Conservation (phyloP, 1,140 invertebrate species). For the Apis mellifera region DNA sequence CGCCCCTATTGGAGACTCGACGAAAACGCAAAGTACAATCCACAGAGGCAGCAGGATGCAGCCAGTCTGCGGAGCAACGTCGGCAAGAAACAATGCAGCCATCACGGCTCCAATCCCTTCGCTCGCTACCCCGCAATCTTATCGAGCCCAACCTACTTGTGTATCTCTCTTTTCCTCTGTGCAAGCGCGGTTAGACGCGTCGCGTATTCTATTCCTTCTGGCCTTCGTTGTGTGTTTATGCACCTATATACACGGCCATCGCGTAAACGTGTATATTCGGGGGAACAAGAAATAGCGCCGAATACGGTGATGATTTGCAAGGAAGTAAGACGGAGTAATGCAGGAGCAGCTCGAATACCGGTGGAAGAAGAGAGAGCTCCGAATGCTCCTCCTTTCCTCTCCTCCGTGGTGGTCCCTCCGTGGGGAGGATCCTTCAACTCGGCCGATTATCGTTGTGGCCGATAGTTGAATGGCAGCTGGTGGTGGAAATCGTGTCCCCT, state of each 20-base stretch:
- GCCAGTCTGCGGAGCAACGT: conserved; percentile 70
- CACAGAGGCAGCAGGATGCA: conserved; percentile 61
- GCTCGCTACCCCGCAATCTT: conserved; percentile 57
- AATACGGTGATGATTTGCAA: conserved; percentile 44
- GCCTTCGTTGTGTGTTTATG: not conserved
- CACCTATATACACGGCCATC: not conserved
- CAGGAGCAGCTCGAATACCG: conserved; percentile 9
- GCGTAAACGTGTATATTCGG: too few species aligned
- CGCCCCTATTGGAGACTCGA: conserved; percentile 66
- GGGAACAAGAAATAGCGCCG: conserved; percentile 21
- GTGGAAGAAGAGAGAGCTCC: not conserved
- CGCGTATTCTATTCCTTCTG: not conserved
- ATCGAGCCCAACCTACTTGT: conserved; percentile 53
- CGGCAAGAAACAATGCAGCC: conserved; percentile 77
- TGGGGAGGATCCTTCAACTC: too few species aligned
- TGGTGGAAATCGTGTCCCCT: too few species aligned
- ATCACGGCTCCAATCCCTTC: conserved; percentile 65
- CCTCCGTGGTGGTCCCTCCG: too few species aligned
- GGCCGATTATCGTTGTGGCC: too few species aligned
- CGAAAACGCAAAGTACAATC: conserved; percentile 74
- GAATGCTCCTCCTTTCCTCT: conserved; percentile 2
- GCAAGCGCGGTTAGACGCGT: not conserved
- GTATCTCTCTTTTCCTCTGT: conserved; percentile 29
- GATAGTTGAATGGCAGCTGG: too few species aligned
- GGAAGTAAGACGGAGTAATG: conserved; percentile 29